Base-by-base conservation (phyloP, 1,140 invertebrate species). In the Drosophila pseudoobscura region DNA sequence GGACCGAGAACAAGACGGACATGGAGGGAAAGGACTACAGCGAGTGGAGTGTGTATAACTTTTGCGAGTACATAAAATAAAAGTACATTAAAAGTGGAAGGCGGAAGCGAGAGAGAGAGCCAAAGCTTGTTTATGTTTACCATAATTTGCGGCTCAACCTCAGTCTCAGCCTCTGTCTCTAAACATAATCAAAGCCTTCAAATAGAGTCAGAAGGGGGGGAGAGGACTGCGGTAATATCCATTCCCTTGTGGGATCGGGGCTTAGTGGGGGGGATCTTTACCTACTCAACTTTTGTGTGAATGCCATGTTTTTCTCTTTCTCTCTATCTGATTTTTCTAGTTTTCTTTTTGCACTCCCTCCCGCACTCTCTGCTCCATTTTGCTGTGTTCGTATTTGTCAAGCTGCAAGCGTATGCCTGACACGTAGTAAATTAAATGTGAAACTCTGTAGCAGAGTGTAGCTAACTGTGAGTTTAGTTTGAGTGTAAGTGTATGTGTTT, bases 381-480 rank as follows among this genome's bases (percentile, higher is more conserved):
- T 13, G 35, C 35, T 39, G 35, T 39, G 35, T 39, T 39, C 43
- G 62, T 69, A 85, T 85, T 85, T 85, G 82, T 85, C 83, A 85
- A 78, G 78, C 70, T 64, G 71, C 49, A 75, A 76, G 46, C 58
- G 78, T 79, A 83, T 87, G 83, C 71, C 66, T 79, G 75, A 88
- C 83, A 87, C 83, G 83, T 87, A 83, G 78, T 78, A 83, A 82
- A 88, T 87, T 87, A 88, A 87, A 88, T 83, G 75, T 68, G 75
- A 66, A 88, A 71, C 77, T 85, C 59, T 74, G 63, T 87, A 61
- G 80, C 65, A 75, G 56, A 82, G 82, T 85, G 59, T 66, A 77
- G 64, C 56, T 65, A 77, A 75, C 70, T 49, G 60, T 57, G 61
- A 60, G 69, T 74, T 76, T 57, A 75, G 76, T 80, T 61, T 56